Conservation (phyloP, 2,113 vertebrate genomes). For the Esox niger region DNA sequence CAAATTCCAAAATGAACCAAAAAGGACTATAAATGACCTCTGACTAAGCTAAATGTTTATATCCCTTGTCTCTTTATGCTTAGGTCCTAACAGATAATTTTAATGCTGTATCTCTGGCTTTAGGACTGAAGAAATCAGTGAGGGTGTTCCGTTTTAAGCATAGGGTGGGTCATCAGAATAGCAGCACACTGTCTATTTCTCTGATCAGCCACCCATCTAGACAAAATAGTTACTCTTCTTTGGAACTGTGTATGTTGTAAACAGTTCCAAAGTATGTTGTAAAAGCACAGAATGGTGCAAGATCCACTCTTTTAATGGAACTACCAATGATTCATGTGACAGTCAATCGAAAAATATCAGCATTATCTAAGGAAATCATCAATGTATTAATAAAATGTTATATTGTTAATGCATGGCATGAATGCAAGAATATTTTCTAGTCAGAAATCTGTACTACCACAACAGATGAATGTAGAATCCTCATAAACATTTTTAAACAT, state of each 20-base stretch:
- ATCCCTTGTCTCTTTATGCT: neutral
- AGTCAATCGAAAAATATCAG: neutral
- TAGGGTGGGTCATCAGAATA: neutral
- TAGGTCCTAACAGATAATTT: conserved; percentile 9
- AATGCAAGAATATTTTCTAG: neutral
- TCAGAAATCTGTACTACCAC: neutral
- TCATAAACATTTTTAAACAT: neutral
- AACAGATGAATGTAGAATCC: neutral
- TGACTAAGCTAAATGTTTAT: conserved; percentile 6
- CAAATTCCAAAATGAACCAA: conserved; percentile 1
- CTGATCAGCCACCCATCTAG: neutral
- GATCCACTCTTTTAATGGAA: neutral
- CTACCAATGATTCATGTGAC: neutral
- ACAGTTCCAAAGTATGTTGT: too few relatives aligned
- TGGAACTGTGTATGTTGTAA: neutral
- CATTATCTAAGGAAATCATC: too few relatives aligned
- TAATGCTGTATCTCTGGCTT: neutral
- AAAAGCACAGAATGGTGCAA: too few relatives aligned
- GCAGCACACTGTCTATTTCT: neutral
- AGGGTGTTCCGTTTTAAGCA: neutral
- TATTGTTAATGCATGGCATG: neutral
- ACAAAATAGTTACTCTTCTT: neutral
- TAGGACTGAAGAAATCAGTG: neutral
- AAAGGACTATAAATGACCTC: conserved; percentile 10
- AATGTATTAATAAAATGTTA: neutral